These are phyloP conservation scores for Eulemur rufifrons DNA, from an alignment of 2,113 vertebrate genomes.

Conservation along the genomic window DNA sequence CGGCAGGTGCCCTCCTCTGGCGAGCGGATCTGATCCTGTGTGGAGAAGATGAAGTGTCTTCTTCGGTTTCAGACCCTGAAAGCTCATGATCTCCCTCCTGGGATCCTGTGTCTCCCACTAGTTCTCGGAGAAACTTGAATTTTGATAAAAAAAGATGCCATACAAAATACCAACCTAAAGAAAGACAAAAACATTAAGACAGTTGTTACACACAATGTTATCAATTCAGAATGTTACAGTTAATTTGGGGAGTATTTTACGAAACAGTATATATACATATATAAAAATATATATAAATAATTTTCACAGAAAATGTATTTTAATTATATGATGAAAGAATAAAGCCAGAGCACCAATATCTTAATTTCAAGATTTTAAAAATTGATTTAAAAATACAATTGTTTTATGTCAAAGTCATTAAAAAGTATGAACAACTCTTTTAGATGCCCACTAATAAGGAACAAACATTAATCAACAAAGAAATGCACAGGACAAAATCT, in stretches of 20 bases:
- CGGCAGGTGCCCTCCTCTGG: constrained; percentile 86
- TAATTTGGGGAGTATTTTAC: background rate
- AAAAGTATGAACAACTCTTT: background rate
- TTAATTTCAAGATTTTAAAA: background rate
- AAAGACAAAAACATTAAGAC: constrained; percentile 57
- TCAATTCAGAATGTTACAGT: background rate
- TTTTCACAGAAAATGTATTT: background rate
- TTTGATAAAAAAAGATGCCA: constrained; percentile 99
- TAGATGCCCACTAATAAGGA: background rate
- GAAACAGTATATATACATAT: background rate
- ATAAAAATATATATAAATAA: background rate
- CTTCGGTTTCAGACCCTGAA: constrained; percentile 88
- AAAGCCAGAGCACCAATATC: background rate
- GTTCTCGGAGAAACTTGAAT: constrained; percentile 98
- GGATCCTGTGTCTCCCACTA: constrained; percentile 93
- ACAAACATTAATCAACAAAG: background rate
- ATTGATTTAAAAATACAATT: background rate
- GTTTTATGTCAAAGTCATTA: constrained; percentile 10
- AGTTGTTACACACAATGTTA: constrained; percentile 16
- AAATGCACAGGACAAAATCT: background rate
- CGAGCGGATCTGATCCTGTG: constrained; percentile 86
- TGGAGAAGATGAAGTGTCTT: constrained; percentile 76
- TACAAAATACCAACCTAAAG: constrained; percentile 97
- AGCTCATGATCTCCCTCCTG: constrained; percentile 91
- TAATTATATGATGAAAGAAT: background rate